Conservation (phyloP, 2,797 vertebrate genomes). For the Psittacula derbiana region DNA sequence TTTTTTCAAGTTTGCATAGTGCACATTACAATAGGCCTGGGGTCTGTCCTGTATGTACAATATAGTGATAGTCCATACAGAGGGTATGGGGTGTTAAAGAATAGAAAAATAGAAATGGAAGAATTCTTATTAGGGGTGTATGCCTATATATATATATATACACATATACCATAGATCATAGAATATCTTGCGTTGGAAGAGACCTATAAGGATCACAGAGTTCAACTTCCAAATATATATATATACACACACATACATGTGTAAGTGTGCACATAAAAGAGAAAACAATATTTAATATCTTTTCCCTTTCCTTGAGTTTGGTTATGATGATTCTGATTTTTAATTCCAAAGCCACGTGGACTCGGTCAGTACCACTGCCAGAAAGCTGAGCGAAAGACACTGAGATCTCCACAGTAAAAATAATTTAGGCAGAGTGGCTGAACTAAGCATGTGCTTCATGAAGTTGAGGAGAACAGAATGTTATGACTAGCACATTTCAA, state of each 20-base stretch:
- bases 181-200: background rate
- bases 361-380: background rate
- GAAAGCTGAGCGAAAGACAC: background rate
- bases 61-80: background rate
- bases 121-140: background rate
- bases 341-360: background rate
- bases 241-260: accelerated
- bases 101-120: background rate
- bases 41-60: background rate
- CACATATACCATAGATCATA: background rate
- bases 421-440: background rate
- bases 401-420: background rate
- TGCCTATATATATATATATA: background rate
- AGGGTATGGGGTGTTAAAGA: background rate
- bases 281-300: background rate
- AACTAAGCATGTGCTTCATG: conserved; percentile 29
- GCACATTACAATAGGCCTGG: background rate
- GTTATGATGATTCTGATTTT: background rate
- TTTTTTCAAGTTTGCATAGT: background rate
- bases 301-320: background rate
- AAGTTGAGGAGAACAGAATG: conserved; percentile 49
- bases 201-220: background rate
- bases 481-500: conserved; percentile 66
- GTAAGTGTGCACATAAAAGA: background rate
- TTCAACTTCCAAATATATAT: background rate